Evolutionary conservation across 2,797 vertebrate species (phyloP), one percentile per base, ranked within the genome.

Genomic region (Loris lydekkerianus): DNA sequence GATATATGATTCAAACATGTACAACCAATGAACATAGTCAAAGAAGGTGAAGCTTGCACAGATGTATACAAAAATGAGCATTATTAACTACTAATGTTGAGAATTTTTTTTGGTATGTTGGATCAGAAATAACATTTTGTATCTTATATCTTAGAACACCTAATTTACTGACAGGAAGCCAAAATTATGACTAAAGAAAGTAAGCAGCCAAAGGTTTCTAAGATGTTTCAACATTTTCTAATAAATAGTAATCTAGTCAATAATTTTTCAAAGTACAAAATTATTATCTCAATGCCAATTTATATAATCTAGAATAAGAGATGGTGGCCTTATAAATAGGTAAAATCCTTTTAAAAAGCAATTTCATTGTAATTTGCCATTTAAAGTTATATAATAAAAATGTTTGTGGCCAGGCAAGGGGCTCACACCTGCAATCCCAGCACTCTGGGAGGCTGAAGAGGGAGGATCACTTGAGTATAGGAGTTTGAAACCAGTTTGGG

Each of bases 111-210:
- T 34, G 65, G 46, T 81, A 82, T 94, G 75, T 0, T 91, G 69
- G 80, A 90, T 93, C 72, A 86, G 76, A 95, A 95, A 82, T 63
- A 93, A 5, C 5, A 81, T 37, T 82, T 70, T 90, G 11, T 31
- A 89, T 27, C 27, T 65, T 89, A 82, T 4, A 85, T 93, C 65
- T 78, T 73, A 80, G 27, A 67, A 77, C 49, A 69, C 31, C 53
- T 87, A 29, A 78, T 84, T 93, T 70, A 91, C 20, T 91, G 67
- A 81, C 1, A 29, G 49, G 29, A 43, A n/a, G 53, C 89, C 60
- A 92, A 49, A 95, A 80, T 46, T 75, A 84, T 18, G 92, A 92
- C 37, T 84, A 81, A 20, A 88, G 21, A 72, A 76, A 89, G 17
- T 78, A 49, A 76, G 49, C 7, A 25, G 34, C 14, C 53, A 65